These are phyloP conservation scores for Chironomus riparius DNA, from an alignment of 2,888 invertebrate species.

Conservation along the genomic window DNA sequence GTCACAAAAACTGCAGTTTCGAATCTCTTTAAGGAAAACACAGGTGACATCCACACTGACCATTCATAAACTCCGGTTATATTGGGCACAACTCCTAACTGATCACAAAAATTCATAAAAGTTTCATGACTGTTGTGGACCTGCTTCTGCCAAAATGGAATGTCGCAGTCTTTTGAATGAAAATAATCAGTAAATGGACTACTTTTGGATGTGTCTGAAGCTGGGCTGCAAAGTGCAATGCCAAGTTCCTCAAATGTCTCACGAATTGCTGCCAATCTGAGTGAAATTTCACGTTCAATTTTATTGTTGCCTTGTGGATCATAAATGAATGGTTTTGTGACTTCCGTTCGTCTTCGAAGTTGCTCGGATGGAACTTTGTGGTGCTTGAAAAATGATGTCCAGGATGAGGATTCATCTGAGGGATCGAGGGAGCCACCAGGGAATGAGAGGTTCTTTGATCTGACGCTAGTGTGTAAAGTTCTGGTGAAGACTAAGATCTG, in stretches of 20 bases:
- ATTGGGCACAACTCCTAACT: conserved; percentile 64
- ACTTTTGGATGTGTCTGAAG: conserved; percentile 25
- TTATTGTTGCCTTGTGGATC: conserved; percentile 28
- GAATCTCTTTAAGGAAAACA: conserved; percentile 47
- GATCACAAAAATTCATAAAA: conserved; percentile 59
- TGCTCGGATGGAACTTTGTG: conserved; percentile 49
- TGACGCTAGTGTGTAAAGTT: conserved; percentile 56
- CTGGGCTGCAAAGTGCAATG: conserved; percentile 52
- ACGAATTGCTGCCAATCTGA: conserved; percentile 73
- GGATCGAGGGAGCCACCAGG: conserved; percentile 73
- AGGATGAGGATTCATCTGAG: conserved; percentile 57
- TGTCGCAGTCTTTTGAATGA: conserved; percentile 45
- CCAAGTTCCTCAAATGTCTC: conserved; percentile 91
- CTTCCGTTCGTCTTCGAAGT: conserved; percentile 42
- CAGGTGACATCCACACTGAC: conserved; percentile 78
- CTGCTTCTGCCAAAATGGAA: conserved; percentile 53
- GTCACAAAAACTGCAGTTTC: conserved; percentile 65
- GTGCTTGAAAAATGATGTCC: conserved; percentile 55
- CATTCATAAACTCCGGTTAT: conserved; percentile 70
- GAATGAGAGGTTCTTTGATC: conserved; percentile 74
- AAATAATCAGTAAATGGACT: conserved; percentile 42
- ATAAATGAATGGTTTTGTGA: conserved; percentile 32
- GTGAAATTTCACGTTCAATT: conserved; percentile 51
- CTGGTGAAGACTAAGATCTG: conserved; percentile 48
- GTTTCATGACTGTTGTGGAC: conserved; percentile 37